These are phyloP conservation scores for Drusus annulatus DNA, from an alignment of 1,140 invertebrate species.

Conservation along the genomic window DNA sequence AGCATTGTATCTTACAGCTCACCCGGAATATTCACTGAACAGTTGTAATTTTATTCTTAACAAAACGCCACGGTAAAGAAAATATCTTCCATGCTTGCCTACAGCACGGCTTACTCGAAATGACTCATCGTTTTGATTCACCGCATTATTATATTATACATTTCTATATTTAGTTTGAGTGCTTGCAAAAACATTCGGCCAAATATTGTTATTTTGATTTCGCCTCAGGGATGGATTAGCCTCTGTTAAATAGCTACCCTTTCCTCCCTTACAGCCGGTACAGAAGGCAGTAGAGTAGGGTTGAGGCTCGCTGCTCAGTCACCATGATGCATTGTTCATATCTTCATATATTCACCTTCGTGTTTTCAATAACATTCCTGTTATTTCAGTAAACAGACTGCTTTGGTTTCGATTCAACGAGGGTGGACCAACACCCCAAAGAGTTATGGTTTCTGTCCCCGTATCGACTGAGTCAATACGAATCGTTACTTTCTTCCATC, in stretches of 20 bases:
- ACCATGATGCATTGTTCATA: slow-evolving; percentile 50
- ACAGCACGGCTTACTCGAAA: not conserved
- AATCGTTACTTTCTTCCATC: not conserved
- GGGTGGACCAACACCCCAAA: not conserved
- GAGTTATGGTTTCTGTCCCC: too few relatives aligned
- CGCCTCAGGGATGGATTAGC: slow-evolving; percentile 45
- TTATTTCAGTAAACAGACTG: slow-evolving; percentile 51
- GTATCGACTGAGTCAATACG: slow-evolving; percentile 15
- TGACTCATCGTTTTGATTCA: slow-evolving; percentile 37
- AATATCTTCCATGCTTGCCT: not conserved
- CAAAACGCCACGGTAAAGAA: not conserved
- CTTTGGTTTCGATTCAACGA: slow-evolving; percentile 19
- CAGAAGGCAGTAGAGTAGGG: slow-evolving; percentile 35
- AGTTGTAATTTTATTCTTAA: slow-evolving; percentile 4
- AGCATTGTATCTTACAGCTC: not conserved
- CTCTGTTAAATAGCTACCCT: slow-evolving; percentile 31
- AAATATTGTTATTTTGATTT: slow-evolving; percentile 52
- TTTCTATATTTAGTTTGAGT: slow-evolving; percentile 22
- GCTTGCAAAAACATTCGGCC: slow-evolving; percentile 51
- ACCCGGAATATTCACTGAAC: not conserved
- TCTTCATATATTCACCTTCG: slow-evolving; percentile 55
- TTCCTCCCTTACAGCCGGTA: not conserved
- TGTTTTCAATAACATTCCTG: slow-evolving; percentile 54
- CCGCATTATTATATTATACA: not conserved
- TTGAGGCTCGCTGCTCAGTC: slow-evolving; percentile 27